These are phyloP conservation scores for Sylvilagus bachmani DNA, from an alignment of 2,113 vertebrate genomes.

Conservation along the genomic window DNA sequence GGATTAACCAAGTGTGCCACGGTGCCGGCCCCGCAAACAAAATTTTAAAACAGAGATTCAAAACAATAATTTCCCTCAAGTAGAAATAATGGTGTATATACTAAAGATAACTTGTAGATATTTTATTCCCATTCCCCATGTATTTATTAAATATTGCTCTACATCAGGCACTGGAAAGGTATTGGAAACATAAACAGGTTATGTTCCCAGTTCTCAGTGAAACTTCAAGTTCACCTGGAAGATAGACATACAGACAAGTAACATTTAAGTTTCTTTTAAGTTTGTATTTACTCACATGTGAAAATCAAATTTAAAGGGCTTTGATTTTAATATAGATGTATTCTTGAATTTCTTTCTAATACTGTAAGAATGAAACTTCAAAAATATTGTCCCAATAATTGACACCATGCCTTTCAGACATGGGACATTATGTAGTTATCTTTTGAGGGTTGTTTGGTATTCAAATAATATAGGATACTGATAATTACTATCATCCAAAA, in stretches of 20 bases:
- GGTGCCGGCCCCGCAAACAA: no score
- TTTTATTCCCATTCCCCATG: background rate
- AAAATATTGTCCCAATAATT: background rate
- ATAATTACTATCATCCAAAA: background rate
- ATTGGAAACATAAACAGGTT: background rate
- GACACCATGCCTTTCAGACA: background rate
- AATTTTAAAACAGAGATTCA: no score
- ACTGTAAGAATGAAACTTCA: conserved; percentile 10
- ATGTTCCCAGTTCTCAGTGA: background rate
- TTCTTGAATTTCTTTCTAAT: conserved; percentile 17
- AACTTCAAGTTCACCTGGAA: background rate
- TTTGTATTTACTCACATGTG: background rate
- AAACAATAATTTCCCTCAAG: background rate
- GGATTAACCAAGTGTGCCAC: no score
- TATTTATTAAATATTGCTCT: background rate
- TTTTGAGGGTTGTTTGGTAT: conserved; percentile 7
- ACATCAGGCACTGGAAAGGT: background rate
- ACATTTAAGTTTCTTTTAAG: background rate
- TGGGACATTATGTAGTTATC: background rate
- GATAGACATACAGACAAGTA: background rate
- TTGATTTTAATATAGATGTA: background rate
- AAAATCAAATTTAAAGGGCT: conserved; percentile 39
- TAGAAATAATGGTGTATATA: background rate
- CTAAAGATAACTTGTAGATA: background rate
- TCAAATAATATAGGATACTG: conserved; percentile 1